A percentile compares a stretch with the other conserved stretches of the same genome.
Conservation (phyloP, 2,797 vertebrate species). For the Botia kubotai region DNA sequence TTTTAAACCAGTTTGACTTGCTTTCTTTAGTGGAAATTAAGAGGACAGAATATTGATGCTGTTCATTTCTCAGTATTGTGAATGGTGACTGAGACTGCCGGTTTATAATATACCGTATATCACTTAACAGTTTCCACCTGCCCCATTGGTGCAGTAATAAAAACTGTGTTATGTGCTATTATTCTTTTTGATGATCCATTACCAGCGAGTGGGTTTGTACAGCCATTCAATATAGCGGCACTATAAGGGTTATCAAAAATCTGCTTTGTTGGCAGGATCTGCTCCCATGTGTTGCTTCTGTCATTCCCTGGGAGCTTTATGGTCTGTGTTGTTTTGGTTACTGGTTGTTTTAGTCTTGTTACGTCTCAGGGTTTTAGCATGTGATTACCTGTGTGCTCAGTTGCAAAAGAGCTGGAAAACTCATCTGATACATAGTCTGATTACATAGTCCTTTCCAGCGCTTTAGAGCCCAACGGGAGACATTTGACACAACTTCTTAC, state of each 20-base stretch:
- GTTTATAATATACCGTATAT: neutral
- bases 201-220: constrained; percentile 8
- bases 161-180: neutral
- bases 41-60: neutral
- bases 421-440: constrained; percentile 13
- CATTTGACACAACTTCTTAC: neutral
- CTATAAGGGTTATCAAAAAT: constrained; percentile 11
- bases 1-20: neutral
- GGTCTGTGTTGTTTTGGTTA: constrained; percentile 23
- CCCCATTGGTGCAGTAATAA: neutral
- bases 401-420: constrained; percentile 14
- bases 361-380: constrained; percentile 2
- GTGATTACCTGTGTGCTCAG: neutral
- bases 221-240: neutral
- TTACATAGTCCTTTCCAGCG: constrained; percentile 24
- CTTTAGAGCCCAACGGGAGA: constrained; percentile 23
- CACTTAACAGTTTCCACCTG: neutral
- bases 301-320: neutral
- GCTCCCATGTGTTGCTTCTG: neutral
- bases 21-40: neutral
- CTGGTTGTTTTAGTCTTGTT: constrained; percentile 1
- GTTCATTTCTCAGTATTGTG: neutral
- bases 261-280: constrained; percentile 16
- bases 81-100: neutral
- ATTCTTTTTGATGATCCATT: constrained; percentile 39